Conservation (phyloP, 2,797 vertebrate genomes). For the Lepidocolaptes lacrymiger region DNA sequence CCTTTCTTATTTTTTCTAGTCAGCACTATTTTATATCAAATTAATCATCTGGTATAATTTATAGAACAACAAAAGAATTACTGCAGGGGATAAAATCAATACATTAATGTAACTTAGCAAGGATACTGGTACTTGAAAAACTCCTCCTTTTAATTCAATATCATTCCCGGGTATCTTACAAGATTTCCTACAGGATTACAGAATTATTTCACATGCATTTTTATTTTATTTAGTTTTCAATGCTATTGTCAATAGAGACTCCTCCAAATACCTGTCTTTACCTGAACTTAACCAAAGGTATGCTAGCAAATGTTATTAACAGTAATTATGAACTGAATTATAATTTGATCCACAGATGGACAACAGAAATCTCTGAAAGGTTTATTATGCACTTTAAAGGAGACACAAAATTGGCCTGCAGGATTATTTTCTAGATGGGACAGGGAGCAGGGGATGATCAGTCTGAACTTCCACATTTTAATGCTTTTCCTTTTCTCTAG, state of each 20-base stretch:
- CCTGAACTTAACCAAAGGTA: neutral
- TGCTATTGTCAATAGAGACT: neutral
- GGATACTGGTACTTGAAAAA: neutral
- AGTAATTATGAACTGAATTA: neutral
- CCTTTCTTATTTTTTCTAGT: neutral
- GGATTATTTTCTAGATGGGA: fast-evolving
- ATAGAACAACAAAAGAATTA: neutral
- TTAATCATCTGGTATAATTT: neutral
- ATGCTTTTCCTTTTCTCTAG: neutral
- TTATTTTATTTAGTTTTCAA: neutral
- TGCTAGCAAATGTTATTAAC: neutral
- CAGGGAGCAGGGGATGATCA: fast-evolving
- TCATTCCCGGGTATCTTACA: neutral
- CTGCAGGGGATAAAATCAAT: neutral
- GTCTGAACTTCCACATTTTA: neutral
- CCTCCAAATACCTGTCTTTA: neutral
- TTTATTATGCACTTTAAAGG: neutral
- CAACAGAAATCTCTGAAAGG: neutral
- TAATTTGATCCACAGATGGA: neutral
- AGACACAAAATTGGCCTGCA: neutral
- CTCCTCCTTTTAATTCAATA: neutral
- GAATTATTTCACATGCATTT: neutral
- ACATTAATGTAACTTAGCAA: neutral
- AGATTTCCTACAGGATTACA: neutral
- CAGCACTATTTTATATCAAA: slow-evolving; percentile 32